Base-by-base conservation (phyloP, 2,888 invertebrate genomes). In the Andrena fulva region DNA sequence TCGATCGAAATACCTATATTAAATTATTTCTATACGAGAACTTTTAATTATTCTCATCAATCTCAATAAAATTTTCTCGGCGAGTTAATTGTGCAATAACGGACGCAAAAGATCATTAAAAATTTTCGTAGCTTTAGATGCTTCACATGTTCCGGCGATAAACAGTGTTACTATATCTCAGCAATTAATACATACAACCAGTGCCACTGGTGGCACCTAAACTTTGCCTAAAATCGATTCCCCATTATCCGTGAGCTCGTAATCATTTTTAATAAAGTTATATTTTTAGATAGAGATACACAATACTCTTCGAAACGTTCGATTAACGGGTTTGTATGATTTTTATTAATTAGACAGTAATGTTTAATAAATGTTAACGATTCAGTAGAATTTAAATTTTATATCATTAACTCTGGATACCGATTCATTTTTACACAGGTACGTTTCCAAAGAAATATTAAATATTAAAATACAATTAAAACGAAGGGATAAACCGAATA, bases 281-380 rank as follows among this genome's bases (percentile, higher is more conserved):
- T 56, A 80, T 67, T 68, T 80, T 64, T 80, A 80, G 80, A 80
- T 35, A 72, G 48, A 80, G 48, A 80, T 80, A 72, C 80, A 62
- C 60, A 79, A 60, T 60, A 35, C 56, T 74, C 42, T 52, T 42
- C 66, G 52, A 60, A 78, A 77, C 68, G 48, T 80, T 80, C 68
- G 54, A 27, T 42, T 79, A 79, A 79, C 48, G 71, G 66, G 71
- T 79, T 80, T 80, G 80, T 80, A 79, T 80, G 12, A 52, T 80
- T 79, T 63, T 66, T 67, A 67, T 62, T 80, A 62, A 62, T 52
- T 72, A 48, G 33, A 72, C 68, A 80, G 56, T 62, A 62, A 80
- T 35, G 29, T 48, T 48, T 80, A 62, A 63, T 54, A 12, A 68
- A 68, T 63, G 29, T 56, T 80, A 72, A 35, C 54, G 27, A 66